Evolutionary conservation across 2,888 invertebrate species (phyloP).

Genomic region (Tortrix viridana): DNA sequence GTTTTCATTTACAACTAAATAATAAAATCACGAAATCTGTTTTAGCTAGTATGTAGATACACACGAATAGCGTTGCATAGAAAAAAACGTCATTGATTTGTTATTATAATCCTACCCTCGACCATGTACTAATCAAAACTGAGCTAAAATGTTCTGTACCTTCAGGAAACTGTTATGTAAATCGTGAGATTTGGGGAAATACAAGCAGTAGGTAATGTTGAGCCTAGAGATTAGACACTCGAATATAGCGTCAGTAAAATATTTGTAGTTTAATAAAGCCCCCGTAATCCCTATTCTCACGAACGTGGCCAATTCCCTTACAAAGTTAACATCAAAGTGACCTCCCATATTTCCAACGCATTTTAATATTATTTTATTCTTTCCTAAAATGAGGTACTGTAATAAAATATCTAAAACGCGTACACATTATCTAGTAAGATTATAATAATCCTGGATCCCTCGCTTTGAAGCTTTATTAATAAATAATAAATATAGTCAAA

Average conservation of each 20-base stretch:
- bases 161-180: slow-evolving; percentile 64
- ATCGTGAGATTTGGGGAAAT: slow-evolving; percentile 60
- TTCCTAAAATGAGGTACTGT: neutral
- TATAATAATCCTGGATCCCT: no score
- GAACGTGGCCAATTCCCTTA: slow-evolving; percentile 36
- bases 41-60: no score
- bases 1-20: no score
- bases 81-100: no score
- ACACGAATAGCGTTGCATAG: no score
- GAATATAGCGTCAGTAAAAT: slow-evolving; percentile 47
- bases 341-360: neutral
- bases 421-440: no score
- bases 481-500: no score
- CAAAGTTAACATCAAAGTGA: slow-evolving; percentile 9
- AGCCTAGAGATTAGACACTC: slow-evolving; percentile 47
- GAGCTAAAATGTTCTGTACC: neutral
- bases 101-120: neutral
- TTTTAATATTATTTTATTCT: neutral
- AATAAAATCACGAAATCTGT: no score
- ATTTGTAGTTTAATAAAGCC: slow-evolving; percentile 49
- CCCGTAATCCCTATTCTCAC: slow-evolving; percentile 45
- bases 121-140: neutral
- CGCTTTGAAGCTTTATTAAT: no score
- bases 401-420: no score
- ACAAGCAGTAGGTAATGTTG: slow-evolving; percentile 50